Base-by-base conservation (phyloP, 2,113 vertebrate species). In the Serinus canaria region DNA sequence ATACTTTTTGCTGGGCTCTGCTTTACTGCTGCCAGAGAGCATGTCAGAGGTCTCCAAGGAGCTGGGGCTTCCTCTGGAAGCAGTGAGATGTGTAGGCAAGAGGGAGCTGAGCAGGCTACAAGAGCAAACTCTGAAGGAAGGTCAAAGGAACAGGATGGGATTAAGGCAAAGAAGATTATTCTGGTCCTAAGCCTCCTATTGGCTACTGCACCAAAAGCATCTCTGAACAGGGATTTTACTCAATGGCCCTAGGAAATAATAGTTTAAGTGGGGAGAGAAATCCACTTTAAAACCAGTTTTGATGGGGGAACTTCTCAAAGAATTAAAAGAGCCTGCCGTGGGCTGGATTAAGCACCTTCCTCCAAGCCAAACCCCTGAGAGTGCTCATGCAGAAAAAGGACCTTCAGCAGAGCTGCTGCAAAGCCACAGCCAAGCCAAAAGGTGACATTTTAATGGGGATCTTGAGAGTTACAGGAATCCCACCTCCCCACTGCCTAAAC, bases 111-210 rank as follows among this genome's bases (percentile, higher is more conserved):
- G 55, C 55, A 11, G 55, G 62, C n/a, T 11, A 6, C 60, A 41
- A 6, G 10, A 5, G 59, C 13, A 0, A 17, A 25, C 19, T 10
- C 83, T 58, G 55, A 8, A 70, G 49, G 49, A 43, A 75, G 68
- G 86, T 70, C 72, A 58, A 72, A 86, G 75, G 15, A 60, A 80
- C 72, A 88, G 63, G 68, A 72, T 39, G 53, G 90, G 92, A 83
- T 92, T 77, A 89, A 64, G 39, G 68, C 83, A 73, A 87, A 92
- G 91, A 67, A 67, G 90, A 92, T 91, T 69, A 89, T 58, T 70
- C 62, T 56, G 62, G 66, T 89, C 73, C 83, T 86, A 83, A 86
- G 1, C 23, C 70, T 79, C 56, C 88, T 82, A 56, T 28, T 0
- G 0, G 82, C 88, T 70, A 43, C 67, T 25, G 63, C 83, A 43